Base-by-base conservation (phyloP, 2,888 invertebrate genomes). In the Xestoiulus laeticollis region DNA sequence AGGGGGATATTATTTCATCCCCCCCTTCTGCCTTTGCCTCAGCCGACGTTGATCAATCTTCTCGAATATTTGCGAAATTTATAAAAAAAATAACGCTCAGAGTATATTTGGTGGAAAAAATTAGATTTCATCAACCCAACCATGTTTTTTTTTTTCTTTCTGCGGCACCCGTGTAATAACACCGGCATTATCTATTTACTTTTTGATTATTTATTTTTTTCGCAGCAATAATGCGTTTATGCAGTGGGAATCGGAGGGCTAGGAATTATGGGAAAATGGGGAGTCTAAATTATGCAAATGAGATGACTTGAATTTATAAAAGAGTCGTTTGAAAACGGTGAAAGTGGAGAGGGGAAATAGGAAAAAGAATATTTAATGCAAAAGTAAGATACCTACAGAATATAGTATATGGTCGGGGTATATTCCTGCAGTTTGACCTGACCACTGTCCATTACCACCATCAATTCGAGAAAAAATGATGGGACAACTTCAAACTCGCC, bases 1-100 rank as follows among this genome's bases (percentile, higher is more conserved):
- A 59, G 59, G 59, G 59, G 59, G 59, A 59, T 59, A 59, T 59
- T 59, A 59, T 59, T 59, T 59, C 59, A 59, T 59, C 59, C 59
- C 59, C 48, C 48, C 59, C 59, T 48, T 59, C 4, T 59, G 59
- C 59, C 59, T 59, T 59, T 59, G 59, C 59, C 59, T 19, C 59
- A 59, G 59, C 59, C 59, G 59, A 59, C 59, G 59, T 6, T 59
- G 59, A 59, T 59, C 59, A 59, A 59, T 59, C 59, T 59, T 59
- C n/a, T n/a, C n/a, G n/a, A 59, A 59, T 48, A 59, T 59, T 59
- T n/a, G 59, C 59, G 19, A 59, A 59, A 59, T 59, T 59, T 59
- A n/a, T 19, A n/a, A n/a, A n/a, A n/a, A 59, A 59, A 59, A 59
- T n/a, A 59, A 59, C 59, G 19, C 59, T 16, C 48, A 19, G 59